A percentile compares a stretch with the other conserved stretches of the same genome.
phyloP scores from a whole-genome alignment of 2,113 vertebrate species.

The Elaphurus davidianus region DNA sequence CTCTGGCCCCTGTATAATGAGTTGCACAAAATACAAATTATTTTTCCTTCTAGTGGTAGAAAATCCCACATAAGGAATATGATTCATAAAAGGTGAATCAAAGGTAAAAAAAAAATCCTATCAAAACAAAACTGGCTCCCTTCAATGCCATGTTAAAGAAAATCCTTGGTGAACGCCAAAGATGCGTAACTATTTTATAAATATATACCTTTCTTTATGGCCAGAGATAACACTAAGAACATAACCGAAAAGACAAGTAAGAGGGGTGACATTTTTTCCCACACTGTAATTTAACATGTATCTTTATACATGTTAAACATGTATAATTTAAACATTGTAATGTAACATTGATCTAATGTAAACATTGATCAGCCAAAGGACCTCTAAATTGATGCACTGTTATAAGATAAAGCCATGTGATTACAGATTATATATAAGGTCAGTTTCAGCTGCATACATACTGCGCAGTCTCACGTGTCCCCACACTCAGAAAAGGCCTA shows the following conservation, averaged over 20 bases:
- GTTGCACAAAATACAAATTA: not conserved
- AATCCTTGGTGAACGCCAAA: not conserved
- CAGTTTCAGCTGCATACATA: not conserved
- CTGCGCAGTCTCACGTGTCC: not conserved
- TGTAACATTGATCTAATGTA: not conserved
- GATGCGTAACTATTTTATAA: not conserved
- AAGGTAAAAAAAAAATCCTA: not conserved
- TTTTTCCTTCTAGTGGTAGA: not conserved
- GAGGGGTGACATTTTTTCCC: not conserved
- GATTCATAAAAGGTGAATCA: conserved; percentile 11
- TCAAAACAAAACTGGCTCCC: not conserved
- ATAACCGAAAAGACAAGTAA: not conserved
- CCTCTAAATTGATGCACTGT: not conserved
- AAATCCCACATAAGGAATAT: not conserved
- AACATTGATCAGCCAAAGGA: not conserved
- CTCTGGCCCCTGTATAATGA: not conserved
- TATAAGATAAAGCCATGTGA: not conserved
- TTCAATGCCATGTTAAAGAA: not conserved
- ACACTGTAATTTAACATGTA: not conserved
- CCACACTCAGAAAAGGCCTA: not conserved
- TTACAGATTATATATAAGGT: not conserved
- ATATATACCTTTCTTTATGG: not conserved
- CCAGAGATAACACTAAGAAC: not conserved
- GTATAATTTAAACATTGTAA: too few relatives aligned
- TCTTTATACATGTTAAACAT: not conserved